These are phyloP conservation scores for Hylomyscus alleni DNA, from an alignment of 2,797 vertebrate genomes.

Conservation along the genomic window DNA sequence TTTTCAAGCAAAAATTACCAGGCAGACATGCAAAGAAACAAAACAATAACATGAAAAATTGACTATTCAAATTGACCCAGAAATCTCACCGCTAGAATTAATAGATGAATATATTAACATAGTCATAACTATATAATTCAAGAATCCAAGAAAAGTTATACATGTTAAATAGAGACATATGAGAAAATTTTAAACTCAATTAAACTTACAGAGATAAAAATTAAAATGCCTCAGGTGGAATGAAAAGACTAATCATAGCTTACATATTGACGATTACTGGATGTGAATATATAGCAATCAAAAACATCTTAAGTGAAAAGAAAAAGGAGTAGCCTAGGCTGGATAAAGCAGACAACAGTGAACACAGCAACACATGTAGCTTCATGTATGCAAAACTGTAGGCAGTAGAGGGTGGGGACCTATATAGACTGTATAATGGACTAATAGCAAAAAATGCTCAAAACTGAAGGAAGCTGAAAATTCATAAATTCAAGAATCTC, in stretches of 20 bases:
- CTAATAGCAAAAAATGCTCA: not conserved
- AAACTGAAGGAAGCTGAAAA: not conserved
- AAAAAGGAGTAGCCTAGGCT: not conserved
- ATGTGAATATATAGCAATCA: not conserved
- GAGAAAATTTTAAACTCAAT: not conserved
- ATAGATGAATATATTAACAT: conserved; percentile 5
- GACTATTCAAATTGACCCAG: not conserved
- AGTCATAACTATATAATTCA: not conserved
- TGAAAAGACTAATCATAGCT: not conserved
- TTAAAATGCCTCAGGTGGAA: not conserved
- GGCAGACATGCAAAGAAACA: not conserved
- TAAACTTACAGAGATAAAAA: not conserved
- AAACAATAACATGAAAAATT: not conserved
- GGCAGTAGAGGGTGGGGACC: not conserved
- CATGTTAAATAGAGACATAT: not conserved
- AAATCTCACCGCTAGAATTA: not conserved
- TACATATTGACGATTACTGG: not conserved
- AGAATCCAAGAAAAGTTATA: not conserved
- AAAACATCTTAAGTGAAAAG: not conserved
- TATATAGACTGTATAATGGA: not conserved
- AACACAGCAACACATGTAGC: not conserved
- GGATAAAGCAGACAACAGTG: not conserved
- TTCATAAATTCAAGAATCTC: not conserved
- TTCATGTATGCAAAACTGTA: not conserved
- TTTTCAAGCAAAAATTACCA: not conserved